Base-by-base conservation (phyloP, 2,797 vertebrate genomes). In the Zenarchopterus dispar region DNA sequence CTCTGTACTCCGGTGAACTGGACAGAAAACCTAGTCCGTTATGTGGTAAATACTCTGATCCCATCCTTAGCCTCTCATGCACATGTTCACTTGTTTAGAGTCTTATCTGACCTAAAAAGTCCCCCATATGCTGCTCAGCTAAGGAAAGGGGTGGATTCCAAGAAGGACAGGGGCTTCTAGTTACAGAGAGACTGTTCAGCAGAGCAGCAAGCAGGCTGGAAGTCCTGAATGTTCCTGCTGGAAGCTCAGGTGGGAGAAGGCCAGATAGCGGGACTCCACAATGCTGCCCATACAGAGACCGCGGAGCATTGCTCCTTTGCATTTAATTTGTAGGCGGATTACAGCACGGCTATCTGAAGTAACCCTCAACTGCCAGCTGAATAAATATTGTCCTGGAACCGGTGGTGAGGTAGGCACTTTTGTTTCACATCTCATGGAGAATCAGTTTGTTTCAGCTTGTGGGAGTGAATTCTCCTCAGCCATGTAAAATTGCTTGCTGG, bases 51-150 rank as follows among this genome's bases (percentile, higher is more conserved):
- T 84, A 81, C 60, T 41, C 77, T 77, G 74, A 87, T 84, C 77
- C 78, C 15, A 10, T 75, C 64, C 54, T 62, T 65, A 58, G 74
- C 70, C 57, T 85, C 73, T 77, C 31, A 49, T 67, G 77, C 88
- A 89, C 80, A 89, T 90, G 90, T 88, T 90, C 69, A 1, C 82
- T 88, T 23, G 60, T 91, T 85, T 74, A 51, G 24, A 68, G 70
- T 69, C 81, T 72, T 43, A 13, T 73, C 56, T 85, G 86, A 82
- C 80, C 84, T 80, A 53, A 84, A 83, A 80, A 73, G 57, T 55
- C 60, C 41, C 13, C 70, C 60, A 41, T 70, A 51, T 83, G 74
- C 80, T 80, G 56, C 52, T 41, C 52, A 52, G 39, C 68, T 17
- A 49, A 45, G 51, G 67, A 55, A 68, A 70, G 73, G 77, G 79